Evolutionary conservation across 2,797 vertebrate species (phyloP).

Genomic region (Alosa sapidissima): DNA sequence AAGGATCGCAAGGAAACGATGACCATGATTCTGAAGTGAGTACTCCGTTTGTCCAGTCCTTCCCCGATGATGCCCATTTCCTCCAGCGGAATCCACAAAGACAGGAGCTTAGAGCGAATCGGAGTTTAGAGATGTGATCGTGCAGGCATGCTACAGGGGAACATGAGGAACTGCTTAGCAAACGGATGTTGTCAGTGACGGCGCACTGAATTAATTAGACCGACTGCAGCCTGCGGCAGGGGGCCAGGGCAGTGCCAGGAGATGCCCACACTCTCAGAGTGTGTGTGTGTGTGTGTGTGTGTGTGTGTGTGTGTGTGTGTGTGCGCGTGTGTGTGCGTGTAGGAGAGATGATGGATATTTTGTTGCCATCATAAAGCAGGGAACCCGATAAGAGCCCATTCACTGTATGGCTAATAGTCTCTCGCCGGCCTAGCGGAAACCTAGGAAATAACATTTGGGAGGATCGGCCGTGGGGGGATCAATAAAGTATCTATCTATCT

Average conservation of each 20-base stretch:
- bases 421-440: background rate
- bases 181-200: background rate
- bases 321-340: background rate
- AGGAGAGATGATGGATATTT: background rate
- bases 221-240: background rate
- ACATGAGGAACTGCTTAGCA: constrained; percentile 12
- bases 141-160: background rate
- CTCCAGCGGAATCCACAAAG: background rate
- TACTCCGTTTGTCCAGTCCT: constrained; percentile 46
- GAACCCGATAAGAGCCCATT: background rate
- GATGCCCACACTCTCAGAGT: background rate
- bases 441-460: background rate
- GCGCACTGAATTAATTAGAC: background rate
- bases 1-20: constrained; percentile 99
- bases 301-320: constrained; percentile 32
- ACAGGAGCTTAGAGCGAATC: background rate
- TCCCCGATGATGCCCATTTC: background rate
- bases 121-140: background rate
- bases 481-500: too few species aligned
- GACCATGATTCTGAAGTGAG: constrained; percentile 99
- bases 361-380: background rate
- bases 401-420: background rate
- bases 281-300: constrained; percentile 27
- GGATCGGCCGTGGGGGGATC: too few species aligned
- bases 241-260: background rate